Conservation (phyloP, 1,140 invertebrate species). For the Condylostylus longicornis region DNA sequence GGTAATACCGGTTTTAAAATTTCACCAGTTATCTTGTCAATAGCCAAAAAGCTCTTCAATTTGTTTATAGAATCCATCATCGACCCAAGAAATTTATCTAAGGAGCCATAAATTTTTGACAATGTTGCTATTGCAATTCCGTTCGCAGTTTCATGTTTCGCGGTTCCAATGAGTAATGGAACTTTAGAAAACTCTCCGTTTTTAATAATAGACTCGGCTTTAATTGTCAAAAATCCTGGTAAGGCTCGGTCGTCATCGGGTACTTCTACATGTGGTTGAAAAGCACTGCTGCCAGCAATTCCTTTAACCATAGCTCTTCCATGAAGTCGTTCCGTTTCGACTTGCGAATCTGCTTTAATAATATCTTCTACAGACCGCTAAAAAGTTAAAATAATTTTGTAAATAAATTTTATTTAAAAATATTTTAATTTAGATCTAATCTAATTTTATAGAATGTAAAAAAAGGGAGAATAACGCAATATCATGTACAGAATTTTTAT, state of each 20-base stretch:
- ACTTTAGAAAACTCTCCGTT: slow-evolving; percentile 37
- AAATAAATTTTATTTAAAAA: too few species aligned
- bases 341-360: slow-evolving; percentile 33
- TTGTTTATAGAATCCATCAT: slow-evolving; percentile 15
- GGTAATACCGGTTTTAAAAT: slow-evolving; percentile 23
- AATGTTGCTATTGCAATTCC: slow-evolving; percentile 17
- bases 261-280: slow-evolving; percentile 47
- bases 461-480: too few species aligned
- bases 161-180: slow-evolving; percentile 53
- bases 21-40: slow-evolving; percentile 22
- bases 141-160: slow-evolving; percentile 49
- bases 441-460: too few species aligned
- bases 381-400: background rate
- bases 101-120: slow-evolving; percentile 19
- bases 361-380: slow-evolving; percentile 28
- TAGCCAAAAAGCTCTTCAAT: slow-evolving; percentile 14
- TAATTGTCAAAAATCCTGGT: slow-evolving; percentile 40
- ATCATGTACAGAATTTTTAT: too few species aligned
- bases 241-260: slow-evolving; percentile 42
- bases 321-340: slow-evolving; percentile 32
- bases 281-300: slow-evolving; percentile 31
- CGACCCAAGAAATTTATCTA: slow-evolving; percentile 21
- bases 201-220: slow-evolving; percentile 42
- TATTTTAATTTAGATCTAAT: too few species aligned
- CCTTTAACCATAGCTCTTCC: slow-evolving; percentile 34